Base-by-base conservation (phyloP, 2,113 vertebrate genomes). In the Sciurus niger region DNA sequence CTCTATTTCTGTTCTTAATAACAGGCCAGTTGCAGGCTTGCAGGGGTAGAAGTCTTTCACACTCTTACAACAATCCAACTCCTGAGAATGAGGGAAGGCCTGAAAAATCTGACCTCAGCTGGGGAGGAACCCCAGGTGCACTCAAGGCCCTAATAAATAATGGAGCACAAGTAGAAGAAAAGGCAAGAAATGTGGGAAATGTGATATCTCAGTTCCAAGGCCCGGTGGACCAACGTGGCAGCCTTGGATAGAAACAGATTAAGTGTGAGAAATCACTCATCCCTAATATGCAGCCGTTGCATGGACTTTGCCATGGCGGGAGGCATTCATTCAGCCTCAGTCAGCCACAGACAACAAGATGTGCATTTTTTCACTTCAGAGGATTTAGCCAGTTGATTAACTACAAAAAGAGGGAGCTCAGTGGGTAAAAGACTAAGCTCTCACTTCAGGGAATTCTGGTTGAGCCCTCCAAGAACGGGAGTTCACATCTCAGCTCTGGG, bases 181-280 rank as follows among this genome's bases (percentile, higher is more conserved):
- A 97, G 94, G 96, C 98, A 98, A 96, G 97, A 98, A 97, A 98
- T 0, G 96, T 98, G 98, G 98, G 98, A 98, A 98, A 98, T 98
- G 97, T 98, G 98, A 98, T 98, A 98, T 98, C 98, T 98, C 98
- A 98, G 98, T 98, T 98, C 97, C 65, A 90, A 98, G 98, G 98
- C 98, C 98, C 98, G 58, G 97, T 97, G 98, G 98, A 98, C 98
- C 97, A 89, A 98, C 96, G 76, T 92, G 97, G 98, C 98, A 98
- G 97, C 95, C 98, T 98, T 90, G 95, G 98, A 97, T 97, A 98
- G 98, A 98, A 98, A 97, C 95, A 97, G 98, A 98, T 96, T 98
- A 99, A 98, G 98, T 99, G 99, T 98, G 98, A 99, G 98, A 99
- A 99, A 98, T 98, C 99, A 98, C 98, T 99, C 98, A 98, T 98